Percentiles rank a stretch among this genome's conserved stretches.
These are phyloP conservation scores for Passer montanus DNA, from an alignment of 2,113 vertebrate genomes.

Conservation along the genomic window DNA sequence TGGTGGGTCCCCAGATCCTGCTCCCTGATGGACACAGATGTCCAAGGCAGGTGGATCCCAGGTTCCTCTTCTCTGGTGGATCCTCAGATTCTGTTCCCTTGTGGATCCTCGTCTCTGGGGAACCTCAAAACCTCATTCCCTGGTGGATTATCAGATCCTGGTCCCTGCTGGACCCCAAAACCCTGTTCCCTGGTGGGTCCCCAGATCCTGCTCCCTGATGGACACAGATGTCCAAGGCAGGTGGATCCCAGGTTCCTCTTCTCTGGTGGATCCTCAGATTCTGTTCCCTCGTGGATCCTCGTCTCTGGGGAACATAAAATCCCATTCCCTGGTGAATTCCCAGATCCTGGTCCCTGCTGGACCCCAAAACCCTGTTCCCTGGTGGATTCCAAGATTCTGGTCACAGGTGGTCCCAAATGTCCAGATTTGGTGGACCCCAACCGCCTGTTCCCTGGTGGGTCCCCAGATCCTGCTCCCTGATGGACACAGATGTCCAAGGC, in stretches of 20 bases:
- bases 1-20: background rate
- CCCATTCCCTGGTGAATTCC: rapidly evolving
- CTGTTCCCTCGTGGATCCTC: too few relatives aligned
- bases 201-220: conserved; percentile 46
- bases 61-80: background rate
- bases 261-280: background rate
- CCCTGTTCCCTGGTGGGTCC: background rate
- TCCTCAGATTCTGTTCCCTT: background rate
- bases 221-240: background rate
- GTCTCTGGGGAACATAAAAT: too few relatives aligned
- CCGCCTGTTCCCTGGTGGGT: background rate
- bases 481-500: too few relatives aligned
- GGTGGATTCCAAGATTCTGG: background rate
- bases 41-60: background rate
- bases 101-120: too few relatives aligned
- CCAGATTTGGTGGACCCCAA: background rate
- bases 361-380: rapidly evolving
- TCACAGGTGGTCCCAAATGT: too few relatives aligned
- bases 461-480: too few relatives aligned
- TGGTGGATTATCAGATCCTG: background rate
- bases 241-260: background rate
- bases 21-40: conserved; percentile 49
- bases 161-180: background rate
- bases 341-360: background rate
- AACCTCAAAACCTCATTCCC: rapidly evolving